Evolutionary conservation across 1,140 invertebrate species (phyloP).

Genomic region (Cydia amplana): DNA sequence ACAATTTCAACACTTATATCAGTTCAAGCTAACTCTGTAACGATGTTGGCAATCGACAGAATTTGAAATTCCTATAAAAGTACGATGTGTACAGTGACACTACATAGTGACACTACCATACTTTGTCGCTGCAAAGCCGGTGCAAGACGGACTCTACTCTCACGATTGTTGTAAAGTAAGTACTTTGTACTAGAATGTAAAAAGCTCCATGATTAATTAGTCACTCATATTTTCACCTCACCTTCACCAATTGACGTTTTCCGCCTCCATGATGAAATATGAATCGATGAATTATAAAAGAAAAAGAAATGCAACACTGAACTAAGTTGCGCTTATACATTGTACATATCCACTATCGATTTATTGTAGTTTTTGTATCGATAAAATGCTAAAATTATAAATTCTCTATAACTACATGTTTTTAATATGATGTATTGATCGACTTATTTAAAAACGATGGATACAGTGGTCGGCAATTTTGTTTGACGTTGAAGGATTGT

Average conservation of each 20-base stretch:
- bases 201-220: conserved; percentile 11
- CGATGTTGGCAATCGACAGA: too few relatives aligned
- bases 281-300: not conserved
- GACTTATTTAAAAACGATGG: not conserved
- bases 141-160: too few relatives aligned
- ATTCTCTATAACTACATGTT: conserved; percentile 9
- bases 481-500: conserved; percentile 6
- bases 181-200: not conserved
- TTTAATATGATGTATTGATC: conserved; percentile 5
- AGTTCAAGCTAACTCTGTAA: too few relatives aligned
- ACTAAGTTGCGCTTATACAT: not conserved
- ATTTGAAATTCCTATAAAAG: too few relatives aligned
- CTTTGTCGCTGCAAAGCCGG: too few relatives aligned
- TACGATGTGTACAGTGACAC: too few relatives aligned
- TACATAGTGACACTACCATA: too few relatives aligned
- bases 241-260: not conserved
- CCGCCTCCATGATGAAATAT: not conserved
- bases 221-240: not conserved
- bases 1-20: too few relatives aligned
- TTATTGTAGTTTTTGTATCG: conserved; percentile 10
- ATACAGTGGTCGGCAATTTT: not conserved
- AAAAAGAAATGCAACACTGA: not conserved
- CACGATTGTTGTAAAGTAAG: not conserved
- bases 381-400: conserved; percentile 6
- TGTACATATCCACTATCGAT: not conserved